These are phyloP conservation scores for Xenus cinereus DNA, from an alignment of 2,113 vertebrate species.

Conservation along the genomic window DNA sequence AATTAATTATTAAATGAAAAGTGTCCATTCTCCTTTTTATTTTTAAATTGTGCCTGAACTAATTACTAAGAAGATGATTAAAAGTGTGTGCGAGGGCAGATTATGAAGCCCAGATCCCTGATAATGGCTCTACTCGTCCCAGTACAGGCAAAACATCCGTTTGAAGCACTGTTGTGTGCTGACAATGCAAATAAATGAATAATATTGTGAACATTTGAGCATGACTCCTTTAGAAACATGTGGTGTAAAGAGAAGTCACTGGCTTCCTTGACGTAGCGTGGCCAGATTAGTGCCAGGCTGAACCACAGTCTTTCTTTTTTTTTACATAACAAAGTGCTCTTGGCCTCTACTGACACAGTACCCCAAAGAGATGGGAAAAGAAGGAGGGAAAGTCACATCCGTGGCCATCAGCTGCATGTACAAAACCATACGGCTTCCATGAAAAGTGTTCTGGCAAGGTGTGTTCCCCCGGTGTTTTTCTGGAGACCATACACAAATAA, in stretches of 20 bases:
- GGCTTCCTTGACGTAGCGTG: neutral
- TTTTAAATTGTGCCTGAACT: neutral
- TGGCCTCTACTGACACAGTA: neutral
- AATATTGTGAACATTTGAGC: neutral
- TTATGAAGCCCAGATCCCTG: neutral
- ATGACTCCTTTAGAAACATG: neutral
- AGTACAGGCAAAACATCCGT: neutral
- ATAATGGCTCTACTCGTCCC: neutral
- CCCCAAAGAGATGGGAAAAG: neutral
- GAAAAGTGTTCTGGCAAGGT: neutral
- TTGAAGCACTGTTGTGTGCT: neutral
- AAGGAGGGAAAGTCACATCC: neutral
- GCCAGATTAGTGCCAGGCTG: neutral
- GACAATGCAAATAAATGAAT: neutral
- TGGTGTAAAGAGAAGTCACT: neutral
- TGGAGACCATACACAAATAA: neutral
- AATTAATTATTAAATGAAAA: neutral
- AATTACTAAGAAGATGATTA: neutral
- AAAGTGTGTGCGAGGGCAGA: neutral
- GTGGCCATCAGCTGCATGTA: neutral
- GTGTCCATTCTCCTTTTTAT: neutral
- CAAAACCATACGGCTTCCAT: neutral
- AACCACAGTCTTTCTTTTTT: neutral
- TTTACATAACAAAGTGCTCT: neutral
- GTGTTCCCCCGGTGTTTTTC: neutral